Conservation (phyloP, 2,888 invertebrate species). For the Plagodis pulveraria region DNA sequence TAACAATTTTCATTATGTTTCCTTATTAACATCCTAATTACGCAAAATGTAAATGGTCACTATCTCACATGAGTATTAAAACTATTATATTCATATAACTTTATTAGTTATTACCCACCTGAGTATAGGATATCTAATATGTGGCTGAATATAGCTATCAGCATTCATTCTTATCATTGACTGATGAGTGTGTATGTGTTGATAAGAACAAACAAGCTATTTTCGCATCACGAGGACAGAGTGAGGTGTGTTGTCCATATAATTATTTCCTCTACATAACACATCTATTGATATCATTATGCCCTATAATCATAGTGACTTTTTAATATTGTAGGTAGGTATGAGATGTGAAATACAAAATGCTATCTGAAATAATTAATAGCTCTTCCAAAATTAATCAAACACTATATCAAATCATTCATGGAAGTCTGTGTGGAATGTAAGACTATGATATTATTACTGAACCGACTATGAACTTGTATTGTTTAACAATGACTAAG, state of each 20-base stretch:
- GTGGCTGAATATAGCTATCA: constrained; percentile 47
- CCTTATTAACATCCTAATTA: constrained; percentile 19
- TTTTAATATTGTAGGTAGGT: no score
- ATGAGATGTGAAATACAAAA: no score
- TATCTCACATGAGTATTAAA: no score
- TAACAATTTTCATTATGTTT: constrained; percentile 29
- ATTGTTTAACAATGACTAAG: no score
- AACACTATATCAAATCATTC: constrained; percentile 4
- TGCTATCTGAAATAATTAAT: no score
- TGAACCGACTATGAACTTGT: not conserved
- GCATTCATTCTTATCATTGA: constrained; percentile 60
- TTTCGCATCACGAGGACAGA: constrained; percentile 32
- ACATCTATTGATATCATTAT: no score
- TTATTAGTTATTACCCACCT: no score
- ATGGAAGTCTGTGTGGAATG: constrained; percentile 2
- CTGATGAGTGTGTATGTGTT: constrained; percentile 59
- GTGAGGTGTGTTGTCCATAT: not conserved
- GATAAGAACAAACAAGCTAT: constrained; percentile 59
- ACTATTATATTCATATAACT: no score
- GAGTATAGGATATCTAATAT: no score
- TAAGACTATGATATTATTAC: constrained; percentile 1
- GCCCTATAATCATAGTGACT: no score
- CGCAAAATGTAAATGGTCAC: no score
- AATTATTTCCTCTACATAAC: not conserved
- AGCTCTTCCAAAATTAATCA: not conserved